A percentile compares a stretch with the other conserved stretches of the same genome.
phyloP scores from a whole-genome alignment of 2,888 invertebrate genomes.

The Gortyna flavago region DNA sequence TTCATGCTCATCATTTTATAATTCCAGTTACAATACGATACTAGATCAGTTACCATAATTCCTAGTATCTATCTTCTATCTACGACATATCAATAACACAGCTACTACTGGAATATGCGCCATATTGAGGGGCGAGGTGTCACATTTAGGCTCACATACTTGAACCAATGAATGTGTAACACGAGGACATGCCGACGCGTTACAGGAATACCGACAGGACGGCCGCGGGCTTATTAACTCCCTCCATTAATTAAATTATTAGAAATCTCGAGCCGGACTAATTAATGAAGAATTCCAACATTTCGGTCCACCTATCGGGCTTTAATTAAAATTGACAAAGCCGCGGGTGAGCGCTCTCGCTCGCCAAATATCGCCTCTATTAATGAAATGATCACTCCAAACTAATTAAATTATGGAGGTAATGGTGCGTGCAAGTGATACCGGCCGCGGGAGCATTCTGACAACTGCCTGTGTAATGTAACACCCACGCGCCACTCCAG shows the following conservation, averaged over 20 bases:
- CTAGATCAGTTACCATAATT: conserved; percentile 16
- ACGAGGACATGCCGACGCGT: conserved; percentile 77
- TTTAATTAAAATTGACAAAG: conserved; percentile 90
- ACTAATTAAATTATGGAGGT: conserved; percentile 90
- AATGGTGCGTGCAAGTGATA: conserved; percentile 89
- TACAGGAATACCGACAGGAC: conserved; percentile 83
- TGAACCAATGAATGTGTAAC: conserved; percentile 68
- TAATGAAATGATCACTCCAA: conserved; percentile 90
- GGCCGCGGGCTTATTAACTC: conserved; percentile 86
- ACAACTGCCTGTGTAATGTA: conserved; percentile 64
- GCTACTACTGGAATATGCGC: conserved; percentile 29
- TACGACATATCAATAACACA: conserved; percentile 22
- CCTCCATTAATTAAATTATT: conserved; percentile 89
- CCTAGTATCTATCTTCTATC: conserved; percentile 7
- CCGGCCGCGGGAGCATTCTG: conserved; percentile 70
- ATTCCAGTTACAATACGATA: conserved; percentile 9
- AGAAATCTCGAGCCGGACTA: conserved; percentile 89
- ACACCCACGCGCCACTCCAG: conserved; percentile 56
- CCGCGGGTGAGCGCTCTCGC: conserved; percentile 83
- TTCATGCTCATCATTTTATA: conserved; percentile 3
- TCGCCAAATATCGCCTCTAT: conserved; percentile 89
- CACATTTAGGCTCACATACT: conserved; percentile 60
- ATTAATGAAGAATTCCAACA: conserved; percentile 90
- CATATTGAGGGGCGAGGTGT: conserved; percentile 38
- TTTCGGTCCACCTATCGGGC: conserved; percentile 88